Percentiles rank a stretch among this genome's conserved stretches.
phyloP scores from a whole-genome alignment of 2,797 vertebrate genomes.

The Silurus lanzhouensis region DNA sequence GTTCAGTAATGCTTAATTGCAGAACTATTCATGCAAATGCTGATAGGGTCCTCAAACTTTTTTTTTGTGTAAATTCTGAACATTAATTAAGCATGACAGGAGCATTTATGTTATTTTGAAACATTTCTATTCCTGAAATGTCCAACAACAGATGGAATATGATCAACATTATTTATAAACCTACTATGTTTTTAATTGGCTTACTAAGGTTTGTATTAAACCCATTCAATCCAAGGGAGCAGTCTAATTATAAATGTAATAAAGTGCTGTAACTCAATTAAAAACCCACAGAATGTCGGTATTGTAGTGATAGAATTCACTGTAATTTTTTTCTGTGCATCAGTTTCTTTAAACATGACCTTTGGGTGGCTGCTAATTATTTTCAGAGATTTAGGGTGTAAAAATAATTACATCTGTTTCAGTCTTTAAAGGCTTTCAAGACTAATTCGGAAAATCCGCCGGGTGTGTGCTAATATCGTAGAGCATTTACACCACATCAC shows the following conservation, averaged over 20 bases:
- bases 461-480: neutral
- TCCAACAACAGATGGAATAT: neutral
- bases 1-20: no score
- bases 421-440: neutral
- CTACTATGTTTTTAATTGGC: no score
- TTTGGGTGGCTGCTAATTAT: neutral
- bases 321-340: neutral
- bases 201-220: neutral
- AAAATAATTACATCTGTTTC: neutral
- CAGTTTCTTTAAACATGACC: neutral
- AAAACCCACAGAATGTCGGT: neutral
- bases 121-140: neutral
- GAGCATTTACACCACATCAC: conserved; percentile 10
- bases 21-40: neutral
- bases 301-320: neutral
- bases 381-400: neutral
- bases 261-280: neutral
- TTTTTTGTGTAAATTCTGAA: neutral
- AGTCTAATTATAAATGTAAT: neutral
- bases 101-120: neutral
- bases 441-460: neutral
- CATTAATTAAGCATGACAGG: neutral
- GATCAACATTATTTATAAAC: neutral
- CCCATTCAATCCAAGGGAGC: no score
- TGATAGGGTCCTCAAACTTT: neutral